These are phyloP conservation scores for Fistularia tabacaria DNA, from an alignment of 2,797 vertebrate genomes.

Conservation along the genomic window DNA sequence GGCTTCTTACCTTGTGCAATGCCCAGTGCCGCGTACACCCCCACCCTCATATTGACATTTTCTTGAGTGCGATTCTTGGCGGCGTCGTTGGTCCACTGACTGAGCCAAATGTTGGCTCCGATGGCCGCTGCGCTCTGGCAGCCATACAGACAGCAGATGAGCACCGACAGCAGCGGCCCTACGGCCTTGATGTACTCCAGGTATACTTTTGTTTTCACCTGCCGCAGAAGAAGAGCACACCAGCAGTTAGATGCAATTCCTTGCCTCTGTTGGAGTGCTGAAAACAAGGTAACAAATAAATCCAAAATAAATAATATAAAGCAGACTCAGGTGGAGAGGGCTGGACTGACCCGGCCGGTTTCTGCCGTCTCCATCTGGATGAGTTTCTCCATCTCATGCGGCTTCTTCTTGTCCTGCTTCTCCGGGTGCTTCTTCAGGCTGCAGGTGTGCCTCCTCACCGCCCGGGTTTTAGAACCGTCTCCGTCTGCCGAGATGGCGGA, in stretches of 20 bases:
- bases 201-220: conserved; percentile 89
- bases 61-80: conserved; percentile 61
- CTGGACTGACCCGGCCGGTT: conserved; percentile 77
- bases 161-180: conserved; percentile 70
- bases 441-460: conserved; percentile 69
- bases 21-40: conserved; percentile 89
- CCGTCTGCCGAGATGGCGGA: conserved; percentile 84
- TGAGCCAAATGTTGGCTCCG: conserved; percentile 92
- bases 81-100: conserved; percentile 86
- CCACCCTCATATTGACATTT: conserved; percentile 75
- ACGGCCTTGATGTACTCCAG: conserved; percentile 88
- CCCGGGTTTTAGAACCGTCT: conserved; percentile 76
- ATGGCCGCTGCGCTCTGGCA: conserved; percentile 88
- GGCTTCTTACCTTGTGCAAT: conserved; percentile 84
- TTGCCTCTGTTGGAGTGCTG: neutral
- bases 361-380: conserved; percentile 84
- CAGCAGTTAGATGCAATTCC: neutral
- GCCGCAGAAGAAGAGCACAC: conserved; percentile 2
- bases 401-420: conserved; percentile 65
- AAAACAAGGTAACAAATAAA: no score
- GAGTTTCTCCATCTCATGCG: conserved; percentile 66
- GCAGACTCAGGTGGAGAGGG: neutral
- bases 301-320: no score
- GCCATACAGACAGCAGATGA: conserved; percentile 84
- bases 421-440: conserved; percentile 76